Percentiles rank a stretch among this genome's conserved stretches.
Conservation (phyloP, 1,140 invertebrate species). For the Magallana angulata region DNA sequence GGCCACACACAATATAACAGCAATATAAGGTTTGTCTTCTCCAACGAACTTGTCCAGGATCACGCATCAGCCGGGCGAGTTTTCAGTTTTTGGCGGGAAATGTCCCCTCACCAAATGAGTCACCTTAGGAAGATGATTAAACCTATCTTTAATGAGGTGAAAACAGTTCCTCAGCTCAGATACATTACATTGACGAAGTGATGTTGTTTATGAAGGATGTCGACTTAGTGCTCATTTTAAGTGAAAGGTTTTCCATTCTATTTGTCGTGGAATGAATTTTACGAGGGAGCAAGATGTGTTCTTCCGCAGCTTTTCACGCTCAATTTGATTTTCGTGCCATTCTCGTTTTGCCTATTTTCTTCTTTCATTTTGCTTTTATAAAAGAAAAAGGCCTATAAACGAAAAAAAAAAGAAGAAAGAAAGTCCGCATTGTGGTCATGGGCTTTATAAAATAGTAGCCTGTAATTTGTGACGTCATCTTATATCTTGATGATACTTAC, state of each 20-base stretch:
- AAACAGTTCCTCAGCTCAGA: not conserved
- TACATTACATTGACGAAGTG: constrained; percentile 33
- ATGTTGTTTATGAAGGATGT: not conserved
- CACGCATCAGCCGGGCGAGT: constrained; percentile 64
- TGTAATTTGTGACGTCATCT: too few relatives aligned
- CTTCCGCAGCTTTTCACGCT: not conserved
- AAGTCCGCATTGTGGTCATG: too few relatives aligned
- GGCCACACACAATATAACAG: constrained; percentile 66
- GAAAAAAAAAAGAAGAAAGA: too few relatives aligned
- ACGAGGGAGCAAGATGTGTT: too few relatives aligned
- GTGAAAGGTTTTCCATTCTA: too few relatives aligned
- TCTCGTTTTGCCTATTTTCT: constrained; percentile 9
- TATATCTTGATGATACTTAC: too few relatives aligned
- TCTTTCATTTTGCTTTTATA: not conserved
- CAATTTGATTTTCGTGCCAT: not conserved
- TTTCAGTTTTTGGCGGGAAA: constrained; percentile 65
- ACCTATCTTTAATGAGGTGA: constrained; percentile 44
- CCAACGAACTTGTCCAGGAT: constrained; percentile 66
- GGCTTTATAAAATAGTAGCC: too few relatives aligned
- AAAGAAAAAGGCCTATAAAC: not conserved
- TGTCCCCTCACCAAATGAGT: constrained; percentile 66
- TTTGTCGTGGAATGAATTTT: too few relatives aligned
- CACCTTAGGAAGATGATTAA: constrained; percentile 64
- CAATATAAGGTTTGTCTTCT: constrained; percentile 62
- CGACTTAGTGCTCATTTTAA: too few relatives aligned